Evolutionary conservation across 2,888 invertebrate species (phyloP).

Genomic region (Polydrusus pterygomalis): DNA sequence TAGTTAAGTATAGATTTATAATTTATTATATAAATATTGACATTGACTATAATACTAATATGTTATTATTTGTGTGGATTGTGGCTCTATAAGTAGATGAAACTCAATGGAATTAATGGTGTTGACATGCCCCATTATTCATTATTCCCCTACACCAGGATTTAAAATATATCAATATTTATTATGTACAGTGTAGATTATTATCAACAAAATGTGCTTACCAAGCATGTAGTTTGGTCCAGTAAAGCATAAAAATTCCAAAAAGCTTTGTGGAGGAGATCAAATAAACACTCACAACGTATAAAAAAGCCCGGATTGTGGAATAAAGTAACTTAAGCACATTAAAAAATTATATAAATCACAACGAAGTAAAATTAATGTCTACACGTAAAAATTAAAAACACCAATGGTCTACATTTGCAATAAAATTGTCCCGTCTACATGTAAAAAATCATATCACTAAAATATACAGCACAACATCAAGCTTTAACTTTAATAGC

Average conservation of each 20-base stretch:
- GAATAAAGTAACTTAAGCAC: neutral
- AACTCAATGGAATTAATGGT: too few species aligned
- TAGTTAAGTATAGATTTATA: too few species aligned
- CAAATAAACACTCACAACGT: neutral
- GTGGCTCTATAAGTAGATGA: too few species aligned
- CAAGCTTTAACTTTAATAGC: too few species aligned
- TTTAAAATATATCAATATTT: too few species aligned
- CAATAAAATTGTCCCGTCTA: conserved; percentile 2
- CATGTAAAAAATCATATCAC: neutral
- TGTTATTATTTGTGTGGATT: too few species aligned
- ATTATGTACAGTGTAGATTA: too few species aligned
- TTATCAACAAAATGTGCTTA: neutral
- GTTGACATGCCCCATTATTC: too few species aligned
- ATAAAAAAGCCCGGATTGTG: too few species aligned
- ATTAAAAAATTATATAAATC: neutral
- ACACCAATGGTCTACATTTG: neutral
- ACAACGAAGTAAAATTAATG: neutral
- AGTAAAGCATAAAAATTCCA: neutral
- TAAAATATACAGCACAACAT: neutral
- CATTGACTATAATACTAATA: too few species aligned
- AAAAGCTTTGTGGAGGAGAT: neutral
- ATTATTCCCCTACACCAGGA: too few species aligned
- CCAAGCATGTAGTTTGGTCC: neutral
- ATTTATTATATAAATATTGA: too few species aligned
- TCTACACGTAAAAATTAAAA: neutral